Evolutionary conservation across 2,888 invertebrate species (phyloP).

Genomic region (Philopedon plagiatum): DNA sequence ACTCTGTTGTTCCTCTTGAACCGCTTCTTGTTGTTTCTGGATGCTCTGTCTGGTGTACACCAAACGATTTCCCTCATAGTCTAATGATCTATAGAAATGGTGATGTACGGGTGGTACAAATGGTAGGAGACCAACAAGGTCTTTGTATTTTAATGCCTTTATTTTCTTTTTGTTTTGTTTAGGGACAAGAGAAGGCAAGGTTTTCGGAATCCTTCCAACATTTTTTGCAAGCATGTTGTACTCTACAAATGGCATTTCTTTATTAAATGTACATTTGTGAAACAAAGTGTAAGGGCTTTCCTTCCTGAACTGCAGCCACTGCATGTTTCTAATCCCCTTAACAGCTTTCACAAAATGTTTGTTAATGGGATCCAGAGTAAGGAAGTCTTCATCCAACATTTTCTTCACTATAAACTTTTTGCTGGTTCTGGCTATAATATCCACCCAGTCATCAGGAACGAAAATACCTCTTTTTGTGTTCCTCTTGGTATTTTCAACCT

Average conservation of each 20-base stretch:
- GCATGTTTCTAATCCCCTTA: background rate
- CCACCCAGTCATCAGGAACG: background rate
- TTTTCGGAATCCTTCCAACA: too few species aligned
- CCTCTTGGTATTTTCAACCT: too few species aligned
- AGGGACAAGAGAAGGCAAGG: background rate
- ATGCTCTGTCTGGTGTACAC: too few species aligned
- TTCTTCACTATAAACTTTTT: background rate
- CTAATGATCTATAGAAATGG: background rate
- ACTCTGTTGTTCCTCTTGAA: too few species aligned
- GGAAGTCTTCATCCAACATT: background rate
- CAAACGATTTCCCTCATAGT: background rate
- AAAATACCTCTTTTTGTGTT: too few species aligned
- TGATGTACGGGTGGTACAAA: too few species aligned
- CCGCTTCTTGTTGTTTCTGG: too few species aligned
- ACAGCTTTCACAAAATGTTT: background rate
- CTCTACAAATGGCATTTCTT: background rate
- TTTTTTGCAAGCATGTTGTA: background rate
- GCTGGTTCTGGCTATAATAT: background rate
- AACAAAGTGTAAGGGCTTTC: background rate
- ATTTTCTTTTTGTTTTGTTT: too few species aligned
- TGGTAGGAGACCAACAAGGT: too few species aligned
- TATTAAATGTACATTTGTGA: background rate
- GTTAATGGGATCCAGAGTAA: background rate
- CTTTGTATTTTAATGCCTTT: too few species aligned
- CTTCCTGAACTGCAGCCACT: background rate